Conservation (phyloP, 1,140 invertebrate genomes). For the Drosophila takahashii region DNA sequence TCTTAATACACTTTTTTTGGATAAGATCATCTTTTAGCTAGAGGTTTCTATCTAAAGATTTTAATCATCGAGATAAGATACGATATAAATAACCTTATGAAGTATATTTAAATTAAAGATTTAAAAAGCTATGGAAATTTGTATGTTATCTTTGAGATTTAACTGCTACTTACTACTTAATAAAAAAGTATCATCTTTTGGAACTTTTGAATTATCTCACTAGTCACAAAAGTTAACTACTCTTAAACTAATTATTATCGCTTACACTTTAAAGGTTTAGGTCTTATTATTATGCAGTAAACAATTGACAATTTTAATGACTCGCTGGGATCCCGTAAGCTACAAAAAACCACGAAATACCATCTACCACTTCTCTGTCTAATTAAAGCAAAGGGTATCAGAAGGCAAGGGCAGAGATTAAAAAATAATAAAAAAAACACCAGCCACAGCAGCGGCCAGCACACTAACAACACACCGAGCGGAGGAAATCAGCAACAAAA, state of each 20-base stretch:
- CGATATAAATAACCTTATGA: background rate
- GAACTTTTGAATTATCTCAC: too few relatives aligned
- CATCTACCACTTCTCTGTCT: constrained; percentile 9
- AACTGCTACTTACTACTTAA: too few relatives aligned
- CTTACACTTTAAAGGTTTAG: too few relatives aligned
- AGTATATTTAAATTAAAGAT: background rate
- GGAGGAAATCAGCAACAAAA: constrained; percentile 52
- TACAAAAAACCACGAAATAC: constrained; percentile 8
- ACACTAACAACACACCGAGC: constrained; percentile 28
- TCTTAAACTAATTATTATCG: too few relatives aligned
- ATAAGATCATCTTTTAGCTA: constrained; percentile 6
- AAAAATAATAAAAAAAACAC: constrained; percentile 14
- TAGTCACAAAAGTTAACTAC: too few relatives aligned
- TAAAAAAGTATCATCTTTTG: too few relatives aligned
- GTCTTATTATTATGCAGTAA: background rate
- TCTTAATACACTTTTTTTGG: constrained; percentile 16
- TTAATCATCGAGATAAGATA: background rate
- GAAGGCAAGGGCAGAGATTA: constrained; percentile 31
- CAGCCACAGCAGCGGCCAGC: constrained; percentile 30
- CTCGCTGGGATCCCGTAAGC: background rate
- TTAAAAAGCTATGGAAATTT: background rate
- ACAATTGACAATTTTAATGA: background rate
- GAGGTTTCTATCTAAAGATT: constrained; percentile 13
- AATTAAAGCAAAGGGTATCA: constrained; percentile 42
- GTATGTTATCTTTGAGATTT: too few relatives aligned